Conservation (phyloP, 2,797 vertebrate genomes). For the Falco cherrug region DNA sequence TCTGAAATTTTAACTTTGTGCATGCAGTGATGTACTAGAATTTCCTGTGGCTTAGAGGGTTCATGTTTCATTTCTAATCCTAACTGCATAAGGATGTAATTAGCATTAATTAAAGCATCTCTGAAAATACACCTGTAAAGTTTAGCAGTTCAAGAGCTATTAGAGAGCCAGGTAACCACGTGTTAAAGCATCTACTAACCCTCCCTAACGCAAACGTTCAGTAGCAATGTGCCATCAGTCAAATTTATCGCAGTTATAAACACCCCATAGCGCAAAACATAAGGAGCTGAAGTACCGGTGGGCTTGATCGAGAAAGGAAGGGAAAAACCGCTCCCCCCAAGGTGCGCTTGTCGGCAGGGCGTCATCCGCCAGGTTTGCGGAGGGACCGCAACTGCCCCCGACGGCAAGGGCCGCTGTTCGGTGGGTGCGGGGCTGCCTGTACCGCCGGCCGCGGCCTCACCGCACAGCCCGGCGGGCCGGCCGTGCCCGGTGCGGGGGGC, state of each 20-base stretch:
- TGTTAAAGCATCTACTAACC: too few relatives aligned
- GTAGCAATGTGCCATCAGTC: neutral
- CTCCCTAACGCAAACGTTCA: fast-evolving
- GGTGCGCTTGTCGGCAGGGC: fast-evolving
- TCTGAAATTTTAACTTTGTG: neutral
- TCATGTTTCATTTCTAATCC: neutral
- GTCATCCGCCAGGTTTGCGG: neutral
- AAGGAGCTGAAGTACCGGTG: fast-evolving
- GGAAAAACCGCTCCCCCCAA: neutral
- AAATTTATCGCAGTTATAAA: fast-evolving
- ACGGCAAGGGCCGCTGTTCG: neutral
- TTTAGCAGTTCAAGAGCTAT: neutral
- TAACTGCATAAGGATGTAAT: neutral
- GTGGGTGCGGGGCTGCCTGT: too few relatives aligned
- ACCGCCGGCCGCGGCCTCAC: neutral
- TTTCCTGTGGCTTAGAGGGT: neutral
- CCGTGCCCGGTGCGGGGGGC: too few relatives aligned
- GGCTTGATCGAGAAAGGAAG: neutral
- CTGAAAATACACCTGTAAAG: neutral
- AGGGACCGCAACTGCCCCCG: neutral
- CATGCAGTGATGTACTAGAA: neutral
- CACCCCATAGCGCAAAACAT: neutral
- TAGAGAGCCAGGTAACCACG: fast-evolving
- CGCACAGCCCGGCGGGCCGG: neutral
- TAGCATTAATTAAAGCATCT: neutral